Evolutionary conservation across 2,888 invertebrate genomes (phyloP).

Genomic region (Andrena marginata): DNA sequence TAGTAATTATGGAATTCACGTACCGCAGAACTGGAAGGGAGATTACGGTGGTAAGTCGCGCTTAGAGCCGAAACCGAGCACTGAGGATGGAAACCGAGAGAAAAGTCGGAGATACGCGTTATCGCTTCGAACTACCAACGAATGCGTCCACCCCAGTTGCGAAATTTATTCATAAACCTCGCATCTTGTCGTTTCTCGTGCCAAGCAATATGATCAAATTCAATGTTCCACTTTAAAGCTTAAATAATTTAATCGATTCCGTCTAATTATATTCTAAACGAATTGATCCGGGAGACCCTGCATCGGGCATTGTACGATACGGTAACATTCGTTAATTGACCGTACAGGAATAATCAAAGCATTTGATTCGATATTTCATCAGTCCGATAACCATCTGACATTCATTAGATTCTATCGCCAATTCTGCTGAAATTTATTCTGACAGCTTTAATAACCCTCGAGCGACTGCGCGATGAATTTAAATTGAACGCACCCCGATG

Average conservation of each 20-base stretch:
- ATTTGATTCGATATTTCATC: slow-evolving; percentile 44
- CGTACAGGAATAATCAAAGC: slow-evolving; percentile 15
- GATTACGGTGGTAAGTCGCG: neutral
- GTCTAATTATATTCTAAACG: neutral
- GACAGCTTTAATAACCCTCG: slow-evolving; percentile 51
- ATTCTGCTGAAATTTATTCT: slow-evolving; percentile 47
- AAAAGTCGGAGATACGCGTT: too few species aligned
- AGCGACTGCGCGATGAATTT: slow-evolving; percentile 43
- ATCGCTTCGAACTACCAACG: too few species aligned
- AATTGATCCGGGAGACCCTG: neutral
- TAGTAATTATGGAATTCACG: slow-evolving; percentile 35
- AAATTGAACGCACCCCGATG: slow-evolving; percentile 30
- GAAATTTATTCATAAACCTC: too few species aligned
- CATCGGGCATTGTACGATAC: neutral
- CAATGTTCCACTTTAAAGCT: too few species aligned
- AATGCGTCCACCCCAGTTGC: too few species aligned
- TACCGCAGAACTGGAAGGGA: neutral
- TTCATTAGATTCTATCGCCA: slow-evolving; percentile 50
- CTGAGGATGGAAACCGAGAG: neutral
- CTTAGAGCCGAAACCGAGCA: too few species aligned
- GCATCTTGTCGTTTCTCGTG: too few species aligned
- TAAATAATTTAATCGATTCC: neutral
- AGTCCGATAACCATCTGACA: slow-evolving; percentile 42
- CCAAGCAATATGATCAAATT: too few species aligned
- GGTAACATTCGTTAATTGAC: slow-evolving; percentile 21